Base-by-base conservation (phyloP, 2,113 vertebrate species). In the Sula dactylatra region DNA sequence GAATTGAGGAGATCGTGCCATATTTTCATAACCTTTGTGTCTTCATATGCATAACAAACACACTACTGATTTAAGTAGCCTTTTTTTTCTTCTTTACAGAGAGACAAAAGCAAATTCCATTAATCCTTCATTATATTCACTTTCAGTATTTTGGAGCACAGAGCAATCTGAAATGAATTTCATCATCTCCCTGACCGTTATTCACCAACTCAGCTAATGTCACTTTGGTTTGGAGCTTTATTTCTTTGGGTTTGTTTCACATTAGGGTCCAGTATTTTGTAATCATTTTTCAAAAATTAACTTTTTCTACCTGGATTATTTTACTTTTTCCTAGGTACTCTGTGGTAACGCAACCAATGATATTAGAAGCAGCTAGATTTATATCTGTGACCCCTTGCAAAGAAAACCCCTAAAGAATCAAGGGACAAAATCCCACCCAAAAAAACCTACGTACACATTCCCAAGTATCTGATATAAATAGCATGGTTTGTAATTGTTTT, bases 71-170 rank as follows among this genome's bases (percentile, higher is more conserved):
- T 86, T 92, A 76, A 50, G 82, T 27, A 93, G 58, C 54, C 10
- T 72, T 59, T 81, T 36, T 9, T 45, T 50, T 36, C 44, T 34
- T 45, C 73, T 82, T 85, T 65, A 16, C 36, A 59, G 44, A 71
- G 81, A 82, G 66, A 72, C 56, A 85, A 86, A 92, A 94, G 74
- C 49, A 81, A 88, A 88, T 49, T 47, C 88, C 54, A 69, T 88
- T 22, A 86, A 95, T 93, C 80, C 62, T 50, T 58, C 65, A 25
- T 82, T 65, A 73, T 27, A 69, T 31, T 22, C 86, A 4, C 58
- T 54, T 34, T 6, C 1, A 13, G 47, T 7, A 6, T 52, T 65
- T 20, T 10, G 31, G 71, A 82, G 73, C 54, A 13, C 6, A 6
- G 42, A 76, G 66, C 18, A 56, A 80, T 56, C 36, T 64, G 40